Evolutionary conservation across 1,140 invertebrate genomes (phyloP).

Genomic region (Eufriesea mexicana): DNA sequence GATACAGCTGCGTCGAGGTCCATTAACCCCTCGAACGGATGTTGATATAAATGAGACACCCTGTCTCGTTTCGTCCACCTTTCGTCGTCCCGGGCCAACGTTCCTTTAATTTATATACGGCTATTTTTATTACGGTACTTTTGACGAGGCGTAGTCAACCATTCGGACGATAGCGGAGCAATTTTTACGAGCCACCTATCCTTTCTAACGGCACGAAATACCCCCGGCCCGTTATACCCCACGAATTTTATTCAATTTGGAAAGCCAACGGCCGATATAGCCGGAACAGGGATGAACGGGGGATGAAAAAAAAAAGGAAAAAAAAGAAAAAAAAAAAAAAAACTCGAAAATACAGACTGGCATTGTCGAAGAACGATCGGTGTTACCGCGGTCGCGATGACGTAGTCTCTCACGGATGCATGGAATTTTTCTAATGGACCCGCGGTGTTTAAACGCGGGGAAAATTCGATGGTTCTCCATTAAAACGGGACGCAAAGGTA

Average conservation of each 20-base stretch:
- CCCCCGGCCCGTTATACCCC: constrained; percentile 15
- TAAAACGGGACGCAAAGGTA: constrained; percentile 40
- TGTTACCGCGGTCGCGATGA: constrained; percentile 37
- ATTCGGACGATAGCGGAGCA: constrained; percentile 3
- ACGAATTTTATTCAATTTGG: constrained; percentile 61
- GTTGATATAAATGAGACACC: constrained; percentile 8
- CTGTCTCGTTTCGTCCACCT: background rate
- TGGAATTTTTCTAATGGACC: constrained; percentile 54
- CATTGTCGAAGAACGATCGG: constrained; percentile 42
- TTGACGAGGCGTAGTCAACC: background rate
- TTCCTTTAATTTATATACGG: constrained; percentile 28
- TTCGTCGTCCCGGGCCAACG: background rate
- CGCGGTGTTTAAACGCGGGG: constrained; percentile 50
- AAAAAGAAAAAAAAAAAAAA: background rate
- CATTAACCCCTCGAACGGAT: constrained; percentile 26
- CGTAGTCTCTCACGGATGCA: constrained; percentile 63
- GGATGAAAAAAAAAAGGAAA: background rate
- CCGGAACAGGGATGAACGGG: background rate
- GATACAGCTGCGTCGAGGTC: constrained; percentile 54
- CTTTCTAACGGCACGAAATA: constrained; percentile 37
- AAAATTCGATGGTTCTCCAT: constrained; percentile 58
- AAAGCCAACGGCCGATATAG: constrained; percentile 23
- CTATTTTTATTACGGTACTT: constrained; percentile 38
- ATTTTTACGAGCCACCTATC: constrained; percentile 45
- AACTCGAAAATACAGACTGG: background rate